A percentile compares a stretch with the other conserved stretches of the same genome.
These are phyloP conservation scores for Tricholaema leucomelas DNA, from an alignment of 2,113 vertebrate species.

Conservation along the genomic window DNA sequence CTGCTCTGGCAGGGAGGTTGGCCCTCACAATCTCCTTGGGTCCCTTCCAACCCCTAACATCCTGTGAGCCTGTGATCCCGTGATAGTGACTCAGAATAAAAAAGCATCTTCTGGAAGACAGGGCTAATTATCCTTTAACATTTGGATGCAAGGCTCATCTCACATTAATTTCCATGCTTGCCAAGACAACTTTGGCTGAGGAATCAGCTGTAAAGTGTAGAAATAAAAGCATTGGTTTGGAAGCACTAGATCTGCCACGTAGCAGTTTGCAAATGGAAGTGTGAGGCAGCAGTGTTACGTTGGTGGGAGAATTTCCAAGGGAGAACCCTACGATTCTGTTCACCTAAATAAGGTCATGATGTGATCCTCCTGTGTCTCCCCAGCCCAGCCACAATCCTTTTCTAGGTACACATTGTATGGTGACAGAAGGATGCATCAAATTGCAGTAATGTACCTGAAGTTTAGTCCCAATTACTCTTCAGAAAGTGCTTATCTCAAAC, in stretches of 20 bases:
- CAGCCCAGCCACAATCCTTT: not conserved
- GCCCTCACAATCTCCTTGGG: too few species aligned
- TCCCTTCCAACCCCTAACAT: too few species aligned
- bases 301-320: not conserved
- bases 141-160: slow-evolving; percentile 40
- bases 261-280: not conserved
- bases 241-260: not conserved
- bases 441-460: not conserved
- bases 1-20: too few species aligned
- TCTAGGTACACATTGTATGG: not conserved
- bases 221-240: slow-evolving; percentile 54
- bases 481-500: not conserved
- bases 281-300: not conserved
- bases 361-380: not conserved
- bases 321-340: not conserved
- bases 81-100: slow-evolving; percentile 10
- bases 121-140: slow-evolving; percentile 57
- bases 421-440: not conserved
- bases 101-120: slow-evolving; percentile 33
- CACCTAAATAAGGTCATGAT: not conserved
- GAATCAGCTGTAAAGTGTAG: slow-evolving; percentile 18
- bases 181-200: slow-evolving; percentile 40
- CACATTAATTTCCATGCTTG: slow-evolving; percentile 14
- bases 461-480: not conserved
- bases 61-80: too few species aligned